These are phyloP conservation scores for Leptopilina boulardi DNA, from an alignment of 1,140 invertebrate genomes.

Conservation along the genomic window DNA sequence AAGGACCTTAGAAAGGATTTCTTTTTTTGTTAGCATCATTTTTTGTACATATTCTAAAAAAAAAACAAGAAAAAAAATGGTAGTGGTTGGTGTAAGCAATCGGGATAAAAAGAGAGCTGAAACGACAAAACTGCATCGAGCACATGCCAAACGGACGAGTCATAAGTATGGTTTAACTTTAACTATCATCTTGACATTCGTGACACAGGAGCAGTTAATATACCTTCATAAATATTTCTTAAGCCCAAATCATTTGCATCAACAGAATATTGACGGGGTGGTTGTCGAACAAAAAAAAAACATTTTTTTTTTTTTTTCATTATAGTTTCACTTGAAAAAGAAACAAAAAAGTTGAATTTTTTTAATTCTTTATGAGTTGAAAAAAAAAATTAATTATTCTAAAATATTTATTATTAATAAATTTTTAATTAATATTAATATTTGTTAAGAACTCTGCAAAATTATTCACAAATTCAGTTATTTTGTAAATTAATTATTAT, in stretches of 20 bases:
- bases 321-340: neutral
- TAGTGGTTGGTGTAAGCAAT: no score
- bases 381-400: no score
- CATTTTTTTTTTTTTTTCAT: neutral
- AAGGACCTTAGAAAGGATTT: conserved; percentile 37
- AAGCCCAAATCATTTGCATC: neutral
- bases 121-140: conserved; percentile 22
- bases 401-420: no score
- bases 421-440: no score
- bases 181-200: neutral
- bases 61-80: no score
- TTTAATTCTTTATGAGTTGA: no score
- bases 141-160: conserved; percentile 26
- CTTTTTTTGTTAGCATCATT: conserved; percentile 9
- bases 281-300: neutral
- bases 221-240: neutral
- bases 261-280: neutral
- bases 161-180: conserved; percentile 24
- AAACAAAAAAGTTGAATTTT: no score
- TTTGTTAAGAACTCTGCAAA: no score
- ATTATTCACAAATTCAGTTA: no score
- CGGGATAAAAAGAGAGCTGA: neutral
- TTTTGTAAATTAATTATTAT: no score
- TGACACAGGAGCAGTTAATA: conserved; percentile 25
- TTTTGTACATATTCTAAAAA: conserved; percentile 32